Conservation (phyloP, 2,113 vertebrate genomes). For the Synodontis membranacea region DNA sequence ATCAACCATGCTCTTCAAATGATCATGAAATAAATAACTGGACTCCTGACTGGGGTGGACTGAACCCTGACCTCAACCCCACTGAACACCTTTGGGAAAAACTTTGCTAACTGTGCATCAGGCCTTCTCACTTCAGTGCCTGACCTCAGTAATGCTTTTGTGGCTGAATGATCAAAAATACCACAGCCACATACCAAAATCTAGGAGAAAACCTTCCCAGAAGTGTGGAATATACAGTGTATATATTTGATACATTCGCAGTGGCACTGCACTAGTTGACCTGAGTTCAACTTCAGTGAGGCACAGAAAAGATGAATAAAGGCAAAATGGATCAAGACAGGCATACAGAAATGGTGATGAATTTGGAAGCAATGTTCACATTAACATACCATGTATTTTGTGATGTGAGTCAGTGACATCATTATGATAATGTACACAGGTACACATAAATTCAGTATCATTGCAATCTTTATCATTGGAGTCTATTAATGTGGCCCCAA, state of each 20-base stretch:
- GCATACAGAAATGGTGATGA: neutral
- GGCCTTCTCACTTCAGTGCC: neutral
- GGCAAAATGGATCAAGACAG: neutral
- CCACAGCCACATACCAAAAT: neutral
- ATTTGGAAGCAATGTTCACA: neutral
- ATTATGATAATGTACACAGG: neutral
- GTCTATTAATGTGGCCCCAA: neutral
- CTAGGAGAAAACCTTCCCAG: neutral
- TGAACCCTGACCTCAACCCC: too few relatives aligned
- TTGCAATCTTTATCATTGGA: neutral
- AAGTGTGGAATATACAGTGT: neutral
- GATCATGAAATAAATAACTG: too few relatives aligned
- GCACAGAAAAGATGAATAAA: neutral
- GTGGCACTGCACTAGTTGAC: neutral
- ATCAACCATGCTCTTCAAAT: too few relatives aligned
- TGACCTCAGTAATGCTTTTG: neutral
- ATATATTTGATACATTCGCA: neutral
- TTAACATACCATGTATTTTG: neutral
- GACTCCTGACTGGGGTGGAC: too few relatives aligned
- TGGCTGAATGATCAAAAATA: neutral
- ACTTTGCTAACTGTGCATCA: too few relatives aligned
- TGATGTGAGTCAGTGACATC: neutral
- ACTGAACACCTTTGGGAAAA: too few relatives aligned
- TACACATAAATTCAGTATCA: neutral
- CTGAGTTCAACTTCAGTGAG: neutral